Base-by-base conservation (phyloP, 2,113 vertebrate genomes). In the Pelvicachromis taeniatus region DNA sequence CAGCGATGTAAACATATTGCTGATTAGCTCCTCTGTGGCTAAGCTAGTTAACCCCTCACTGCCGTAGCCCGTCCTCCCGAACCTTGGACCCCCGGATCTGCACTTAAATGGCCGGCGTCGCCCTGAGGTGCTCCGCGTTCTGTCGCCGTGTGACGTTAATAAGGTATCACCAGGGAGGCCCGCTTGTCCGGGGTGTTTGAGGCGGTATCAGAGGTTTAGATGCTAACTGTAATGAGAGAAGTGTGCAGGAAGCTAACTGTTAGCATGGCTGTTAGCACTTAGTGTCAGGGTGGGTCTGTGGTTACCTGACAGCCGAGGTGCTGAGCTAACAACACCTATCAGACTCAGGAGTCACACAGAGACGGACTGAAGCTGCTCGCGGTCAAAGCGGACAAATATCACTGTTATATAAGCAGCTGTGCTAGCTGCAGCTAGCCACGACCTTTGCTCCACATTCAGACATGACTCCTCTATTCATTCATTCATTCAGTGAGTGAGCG, bases 371-470 rank as follows among this genome's bases (percentile, higher is more conserved):
- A 23, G 63, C 19, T 63, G 59, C 59, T 38, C 33, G 33, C 59
- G 33, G 9, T 38, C 33, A 7, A 38, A 38, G 0, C 59, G 10
- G 1, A 0, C 19, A 38, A 63, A 63, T 63, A 38, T 61, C 31
- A 0, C 33, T 38, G 59, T 63, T 63, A 63, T 2, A 38, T 63
- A 63, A 63, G 17, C 1, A 35, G 5, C 50, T 53, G 35, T 9
- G 35, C 35, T 58, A 23, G 21, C 12, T 26, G 7, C 8, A 7
- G 81, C 13, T n/a, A 59, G 38, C 80, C 10, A 0, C 26, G 88
- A 89, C 83, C 83, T 89, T 88, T 91, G 55, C 83, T 84, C 90
- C 77, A 84, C 38, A 48, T 82, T 31, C 13, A 59, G 35, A 40
- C 6, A 8, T 48, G 19, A 63, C 42, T 0, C n/a, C 38, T 23